Percentiles rank a stretch among this genome's conserved stretches.
Conservation (phyloP, 2,797 vertebrate genomes). For the Catostomus latipinnis region DNA sequence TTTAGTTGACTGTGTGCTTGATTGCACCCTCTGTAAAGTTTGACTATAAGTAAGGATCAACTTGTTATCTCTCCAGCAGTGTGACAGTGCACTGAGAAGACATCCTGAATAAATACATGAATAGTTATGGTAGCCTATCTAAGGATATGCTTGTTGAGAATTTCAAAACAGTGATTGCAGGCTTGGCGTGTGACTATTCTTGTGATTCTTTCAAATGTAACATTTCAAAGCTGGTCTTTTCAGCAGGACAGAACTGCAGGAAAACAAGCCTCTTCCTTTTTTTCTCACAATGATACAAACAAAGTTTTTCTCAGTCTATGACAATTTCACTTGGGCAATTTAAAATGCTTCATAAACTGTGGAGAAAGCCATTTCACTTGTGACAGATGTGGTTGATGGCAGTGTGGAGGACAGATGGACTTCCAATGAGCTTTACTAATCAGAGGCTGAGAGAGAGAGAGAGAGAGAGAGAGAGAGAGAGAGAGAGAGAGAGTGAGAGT, state of each 20-base stretch:
- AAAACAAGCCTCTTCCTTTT: neutral
- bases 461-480: constrained; percentile 15
- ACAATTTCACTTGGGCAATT: neutral
- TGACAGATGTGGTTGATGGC: constrained; percentile 36
- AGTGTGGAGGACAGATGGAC: constrained; percentile 41
- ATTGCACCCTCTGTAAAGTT: constrained; percentile 42
- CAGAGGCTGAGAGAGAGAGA: constrained; percentile 25
- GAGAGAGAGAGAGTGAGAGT: constrained; percentile 18
- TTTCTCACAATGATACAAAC: neutral
- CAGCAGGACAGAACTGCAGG: no score
- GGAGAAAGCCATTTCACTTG: neutral
- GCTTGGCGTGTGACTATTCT: constrained; percentile 4
- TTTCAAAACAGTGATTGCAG: constrained; percentile 15
- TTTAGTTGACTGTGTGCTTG: constrained; percentile 51
- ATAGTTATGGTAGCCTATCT: constrained; percentile 2
- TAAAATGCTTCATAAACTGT: neutral
- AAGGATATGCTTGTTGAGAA: neutral
- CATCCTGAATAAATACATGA: constrained; percentile 12
- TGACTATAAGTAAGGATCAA: constrained; percentile 50
- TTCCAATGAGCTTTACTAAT: constrained; percentile 48
- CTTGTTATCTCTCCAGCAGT: constrained; percentile 49
- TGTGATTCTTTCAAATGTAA: neutral
- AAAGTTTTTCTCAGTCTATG: neutral
- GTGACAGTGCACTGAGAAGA: constrained; percentile 26
- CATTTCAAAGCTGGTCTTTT: neutral